A percentile compares a stretch with the other conserved stretches of the same genome.
phyloP scores from a whole-genome alignment of 2,888 invertebrate species.

The Chaetogeoica ovagalla region DNA sequence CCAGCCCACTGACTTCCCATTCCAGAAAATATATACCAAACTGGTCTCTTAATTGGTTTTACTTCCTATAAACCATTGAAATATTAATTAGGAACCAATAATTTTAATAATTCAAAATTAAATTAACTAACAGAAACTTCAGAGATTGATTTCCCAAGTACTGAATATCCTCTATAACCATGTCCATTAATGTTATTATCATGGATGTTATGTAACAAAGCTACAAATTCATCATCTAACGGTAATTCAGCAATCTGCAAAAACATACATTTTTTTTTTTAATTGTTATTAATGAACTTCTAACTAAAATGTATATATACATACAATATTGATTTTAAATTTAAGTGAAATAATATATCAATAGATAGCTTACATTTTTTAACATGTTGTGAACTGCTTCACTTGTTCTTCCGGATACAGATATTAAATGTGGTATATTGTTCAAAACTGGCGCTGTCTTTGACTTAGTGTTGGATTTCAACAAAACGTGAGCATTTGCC shows the following conservation, averaged over 20 bases:
- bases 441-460: constrained; percentile 65
- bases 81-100: neutral
- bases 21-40: constrained; percentile 96
- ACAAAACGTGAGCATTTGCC: constrained; percentile 85
- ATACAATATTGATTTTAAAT: neutral
- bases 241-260: constrained; percentile 62
- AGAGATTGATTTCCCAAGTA: constrained; percentile 64
- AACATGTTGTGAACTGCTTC: constrained; percentile 73
- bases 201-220: constrained; percentile 76
- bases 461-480: constrained; percentile 78
- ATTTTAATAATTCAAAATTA: constrained; percentile 6
- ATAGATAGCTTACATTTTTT: constrained; percentile 61
- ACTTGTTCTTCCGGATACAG: constrained; percentile 84
- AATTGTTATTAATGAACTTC: neutral
- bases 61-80: constrained; percentile 27
- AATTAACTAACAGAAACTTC: constrained; percentile 62
- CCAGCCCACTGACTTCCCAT: constrained; percentile 99
- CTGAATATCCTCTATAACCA: constrained; percentile 77
- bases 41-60: constrained; percentile 63
- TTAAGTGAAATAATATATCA: neutral
- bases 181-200: constrained; percentile 74
- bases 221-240: constrained; percentile 74
- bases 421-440: constrained; percentile 69
- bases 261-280: neutral
- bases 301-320: too few species aligned